Base-by-base conservation (phyloP, 2,888 invertebrate genomes). In the Latrodectus elegans region DNA sequence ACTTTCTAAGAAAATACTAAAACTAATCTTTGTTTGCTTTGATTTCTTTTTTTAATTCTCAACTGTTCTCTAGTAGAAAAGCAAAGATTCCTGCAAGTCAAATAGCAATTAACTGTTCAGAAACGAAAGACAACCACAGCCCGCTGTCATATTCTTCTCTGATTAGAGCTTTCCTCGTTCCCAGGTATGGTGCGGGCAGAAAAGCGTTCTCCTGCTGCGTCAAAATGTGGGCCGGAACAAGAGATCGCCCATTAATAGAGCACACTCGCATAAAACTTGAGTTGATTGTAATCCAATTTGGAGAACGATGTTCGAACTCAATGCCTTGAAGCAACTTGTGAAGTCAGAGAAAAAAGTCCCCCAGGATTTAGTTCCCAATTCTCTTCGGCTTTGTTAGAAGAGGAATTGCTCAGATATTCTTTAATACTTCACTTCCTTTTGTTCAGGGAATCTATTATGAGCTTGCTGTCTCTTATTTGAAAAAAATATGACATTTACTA, bases 271-370 rank as follows among this genome's bases (percentile, higher is more conserved):
- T 88, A 88, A 88, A 88, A 88, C 83, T 78, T 68, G 78, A 88
- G 78, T 83, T 88, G 87, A 88, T 88, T 83, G 87, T 88, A 88
- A 88, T 88, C 88, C 88, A 88, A 88, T 88, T 88, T 88, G 78
- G 82, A 78, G 71, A 78, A 78, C 77, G 82, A 84, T 84, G 78
- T 51, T 77, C 71, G 55, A 76, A 86, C 80, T 75, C 75, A 22
- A 38, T 78, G n/a, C 81, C 86, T 77, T n/a, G 26, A 51, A 81
- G 86, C 86, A 38, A 73, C 67, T 75, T 86, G 75, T 80, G 85
- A 86, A 80, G 80, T 75, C 80, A 70, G 85, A 9, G 70, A 75
- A 75, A 70, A 75, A 71, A 49, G 75, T 65, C 26, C 75, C 22
- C 72, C 79, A 79, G 85, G 79, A 70, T 38, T 38, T 60, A 51